phyloP scores from a whole-genome alignment of 2,797 vertebrate genomes.

The Podarcis siculus region DNA sequence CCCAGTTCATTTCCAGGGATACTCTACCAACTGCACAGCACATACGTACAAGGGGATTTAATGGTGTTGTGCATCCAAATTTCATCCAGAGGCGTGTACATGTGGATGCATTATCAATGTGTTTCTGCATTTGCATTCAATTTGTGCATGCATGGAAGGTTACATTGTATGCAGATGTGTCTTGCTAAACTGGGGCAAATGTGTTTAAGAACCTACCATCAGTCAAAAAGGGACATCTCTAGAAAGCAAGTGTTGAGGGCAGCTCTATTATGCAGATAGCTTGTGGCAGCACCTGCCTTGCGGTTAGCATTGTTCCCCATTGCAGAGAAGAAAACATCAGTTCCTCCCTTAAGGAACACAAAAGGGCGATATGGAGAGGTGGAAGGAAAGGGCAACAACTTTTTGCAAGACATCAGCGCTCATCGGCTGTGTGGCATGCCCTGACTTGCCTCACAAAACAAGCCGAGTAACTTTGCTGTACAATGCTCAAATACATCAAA shows the following conservation, averaged over 20 bases:
- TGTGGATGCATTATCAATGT: conserved; percentile 47
- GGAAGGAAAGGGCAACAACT: neutral
- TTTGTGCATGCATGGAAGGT: conserved; percentile 39
- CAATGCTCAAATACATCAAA: neutral
- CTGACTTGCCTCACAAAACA: neutral
- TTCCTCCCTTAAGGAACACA: conserved; percentile 5
- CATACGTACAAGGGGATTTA: neutral
- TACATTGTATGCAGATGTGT: neutral
- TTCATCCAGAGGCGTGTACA: neutral
- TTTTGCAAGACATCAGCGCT: conserved; percentile 7
- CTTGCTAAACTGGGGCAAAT: neutral
- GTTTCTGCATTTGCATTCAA: conserved; percentile 48
- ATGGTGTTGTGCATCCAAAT: neutral
- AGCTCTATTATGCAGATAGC: neutral
- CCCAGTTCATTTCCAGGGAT: neutral
- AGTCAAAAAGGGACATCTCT: neutral
- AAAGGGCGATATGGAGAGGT: neutral
- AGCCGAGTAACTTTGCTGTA: neutral
- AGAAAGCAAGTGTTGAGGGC: neutral
- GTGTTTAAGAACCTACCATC: neutral
- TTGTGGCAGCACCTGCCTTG: neutral
- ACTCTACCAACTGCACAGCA: no score
- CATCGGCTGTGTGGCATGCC: fast-evolving
- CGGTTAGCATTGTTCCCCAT: neutral
- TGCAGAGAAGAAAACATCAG: neutral